Evolutionary conservation across 1,140 invertebrate genomes (phyloP), one percentile per base, ranked within the genome.

Genomic region (Aphaenogaster rudis): DNA sequence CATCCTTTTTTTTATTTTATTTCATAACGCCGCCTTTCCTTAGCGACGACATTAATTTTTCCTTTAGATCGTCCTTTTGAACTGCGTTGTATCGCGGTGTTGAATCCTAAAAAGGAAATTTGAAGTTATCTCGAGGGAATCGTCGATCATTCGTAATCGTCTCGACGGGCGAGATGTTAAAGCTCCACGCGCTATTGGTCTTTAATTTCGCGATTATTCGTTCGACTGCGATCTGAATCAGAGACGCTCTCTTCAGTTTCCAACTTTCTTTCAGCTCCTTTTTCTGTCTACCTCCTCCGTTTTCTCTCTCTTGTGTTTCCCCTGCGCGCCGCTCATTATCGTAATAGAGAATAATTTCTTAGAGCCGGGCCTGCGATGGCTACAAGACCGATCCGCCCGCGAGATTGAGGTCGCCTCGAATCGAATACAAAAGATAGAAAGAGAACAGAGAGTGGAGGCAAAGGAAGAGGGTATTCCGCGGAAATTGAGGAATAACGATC

Each of bases 401-500:
- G 72, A 77, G 57, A 88, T 88, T 85, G 69, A 85, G 81, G 80
- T 71, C 71, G 80, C 8, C 42, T 77, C 17, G 63, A 79, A 88
- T 90, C 82, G 88, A 87, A 77, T 78, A 77, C 85, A 85, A 84
- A 82, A 63, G 85, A 57, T 81, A 59, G 48, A 74, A 66, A 67
- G 69, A 77, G 42, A 54, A 50, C 52, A 21, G 42, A 39, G 15
- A 61, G 13, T 36, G 57, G 36, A 9, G 42, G 36, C 28, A 63
- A 66, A 63, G 59, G 39, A 63, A 50, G 28, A 63, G 76, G 66
- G 33, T 45, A 42, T 67, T 54, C 52, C 42, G n/a, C 59, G 72
- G 79, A 87, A 90, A 90, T 91, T 88, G 88, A 81, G 69, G 86
- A 90, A 86, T 89, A 88, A 89, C 88, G 89, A 91, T 87, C 87